Conservation (phyloP, 2,797 vertebrate genomes). For the Catostomus latipinnis region DNA sequence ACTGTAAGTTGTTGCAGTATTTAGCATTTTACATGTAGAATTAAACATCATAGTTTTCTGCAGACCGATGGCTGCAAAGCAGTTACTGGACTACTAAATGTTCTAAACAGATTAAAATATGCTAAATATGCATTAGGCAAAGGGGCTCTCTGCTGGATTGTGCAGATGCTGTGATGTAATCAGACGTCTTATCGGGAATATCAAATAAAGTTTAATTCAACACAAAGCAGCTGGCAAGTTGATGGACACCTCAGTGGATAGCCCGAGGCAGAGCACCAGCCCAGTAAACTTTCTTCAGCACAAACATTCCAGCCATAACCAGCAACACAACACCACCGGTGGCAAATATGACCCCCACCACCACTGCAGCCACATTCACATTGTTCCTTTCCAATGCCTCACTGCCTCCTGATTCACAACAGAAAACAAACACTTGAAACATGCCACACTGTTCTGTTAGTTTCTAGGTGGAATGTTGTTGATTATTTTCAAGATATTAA, state of each 20-base stretch:
- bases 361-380: constrained; percentile 62
- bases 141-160: neutral
- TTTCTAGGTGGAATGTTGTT: neutral
- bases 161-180: constrained; percentile 34
- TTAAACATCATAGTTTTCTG: neutral
- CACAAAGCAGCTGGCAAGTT: constrained; percentile 23
- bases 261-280: constrained; percentile 38
- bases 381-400: constrained; percentile 17
- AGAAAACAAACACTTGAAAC: neutral
- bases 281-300: constrained; percentile 72
- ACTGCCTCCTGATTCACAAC: constrained; percentile 53
- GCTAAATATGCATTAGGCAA: constrained; percentile 39
- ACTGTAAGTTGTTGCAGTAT: neutral
- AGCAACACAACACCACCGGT: constrained; percentile 65
- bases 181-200: constrained; percentile 23
- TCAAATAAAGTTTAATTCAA: constrained; percentile 39
- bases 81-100: neutral
- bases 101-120: constrained; percentile 38
- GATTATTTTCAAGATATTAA: neutral
- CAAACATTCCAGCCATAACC: constrained; percentile 72
- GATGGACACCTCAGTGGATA: constrained; percentile 60
- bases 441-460: too few relatives aligned
- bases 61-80: neutral
- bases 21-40: constrained; percentile 5
- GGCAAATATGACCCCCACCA: constrained; percentile 70